These are phyloP conservation scores for Psammodynastes pulverulentus DNA, from an alignment of 2,113 vertebrate species.

Conservation along the genomic window DNA sequence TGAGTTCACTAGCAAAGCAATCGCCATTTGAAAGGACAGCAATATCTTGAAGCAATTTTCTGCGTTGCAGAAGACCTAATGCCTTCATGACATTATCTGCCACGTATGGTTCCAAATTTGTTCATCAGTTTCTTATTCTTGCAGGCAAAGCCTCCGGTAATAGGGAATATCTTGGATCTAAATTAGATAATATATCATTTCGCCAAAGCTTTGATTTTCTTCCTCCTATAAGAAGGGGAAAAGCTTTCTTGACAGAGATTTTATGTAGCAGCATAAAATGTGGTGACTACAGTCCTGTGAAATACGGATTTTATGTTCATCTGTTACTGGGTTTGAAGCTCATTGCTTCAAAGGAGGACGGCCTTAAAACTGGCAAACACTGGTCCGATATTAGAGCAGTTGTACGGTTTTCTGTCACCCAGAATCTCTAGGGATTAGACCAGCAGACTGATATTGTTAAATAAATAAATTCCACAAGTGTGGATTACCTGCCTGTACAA, in stretches of 20 bases:
- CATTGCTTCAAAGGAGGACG: neutral
- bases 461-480: neutral
- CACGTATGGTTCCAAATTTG: neutral
- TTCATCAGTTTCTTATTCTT: neutral
- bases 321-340: neutral
- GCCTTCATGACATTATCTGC: neutral
- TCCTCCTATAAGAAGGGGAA: neutral
- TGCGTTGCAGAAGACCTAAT: neutral
- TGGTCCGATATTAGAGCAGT: neutral
- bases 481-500: neutral
- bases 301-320: neutral
- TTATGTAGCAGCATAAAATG: neutral
- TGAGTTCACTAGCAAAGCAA: neutral
- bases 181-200: neutral
- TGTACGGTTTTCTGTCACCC: neutral
- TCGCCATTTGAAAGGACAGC: neutral
- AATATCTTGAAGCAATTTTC: neutral
- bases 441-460: neutral
- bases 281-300: neutral
- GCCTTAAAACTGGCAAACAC: constrained; percentile 1
- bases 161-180: neutral
- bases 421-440: neutral
- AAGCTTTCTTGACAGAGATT: neutral
- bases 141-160: neutral
- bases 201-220: neutral